Evolutionary conservation across 2,797 vertebrate species (phyloP).

Genomic region (Salmo trutta): DNA sequence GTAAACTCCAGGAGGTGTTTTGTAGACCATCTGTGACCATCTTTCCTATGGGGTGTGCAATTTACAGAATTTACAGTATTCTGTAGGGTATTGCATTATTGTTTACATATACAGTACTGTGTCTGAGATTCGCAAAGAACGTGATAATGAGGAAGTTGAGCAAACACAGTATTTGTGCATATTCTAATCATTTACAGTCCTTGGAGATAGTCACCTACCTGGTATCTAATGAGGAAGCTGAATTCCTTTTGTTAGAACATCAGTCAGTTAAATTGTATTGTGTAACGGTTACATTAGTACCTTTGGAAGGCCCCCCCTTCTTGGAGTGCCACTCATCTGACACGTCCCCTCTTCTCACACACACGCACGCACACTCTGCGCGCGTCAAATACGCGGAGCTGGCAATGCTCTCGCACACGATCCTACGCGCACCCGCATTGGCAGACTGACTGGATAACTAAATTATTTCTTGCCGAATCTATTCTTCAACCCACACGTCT

Average conservation of each 20-base stretch:
- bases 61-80: not conserved
- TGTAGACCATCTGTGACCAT: not conserved
- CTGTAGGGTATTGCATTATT: not conserved
- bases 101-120: not conserved
- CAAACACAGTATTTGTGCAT: not conserved
- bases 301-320: not conserved
- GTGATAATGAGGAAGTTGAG: not conserved
- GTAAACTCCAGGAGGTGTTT: not conserved
- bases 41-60: not conserved
- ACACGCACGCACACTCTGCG: not conserved
- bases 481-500: slow-evolving; percentile 3
- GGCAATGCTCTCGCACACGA: not conserved
- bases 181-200: not conserved
- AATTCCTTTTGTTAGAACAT: not conserved
- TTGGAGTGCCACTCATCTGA: slow-evolving; percentile 8
- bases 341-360: not conserved
- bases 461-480: slow-evolving; percentile 26
- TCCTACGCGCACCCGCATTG: not conserved
- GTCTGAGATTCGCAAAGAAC: not conserved
- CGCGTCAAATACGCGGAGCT: too few relatives aligned
- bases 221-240: not conserved
- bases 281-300: not conserved
- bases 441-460: slow-evolving; percentile 5
- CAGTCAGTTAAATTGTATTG: not conserved
- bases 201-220: not conserved